Evolutionary conservation across 2,797 vertebrate species (phyloP).

Genomic region (Cirrhinus molitorella): DNA sequence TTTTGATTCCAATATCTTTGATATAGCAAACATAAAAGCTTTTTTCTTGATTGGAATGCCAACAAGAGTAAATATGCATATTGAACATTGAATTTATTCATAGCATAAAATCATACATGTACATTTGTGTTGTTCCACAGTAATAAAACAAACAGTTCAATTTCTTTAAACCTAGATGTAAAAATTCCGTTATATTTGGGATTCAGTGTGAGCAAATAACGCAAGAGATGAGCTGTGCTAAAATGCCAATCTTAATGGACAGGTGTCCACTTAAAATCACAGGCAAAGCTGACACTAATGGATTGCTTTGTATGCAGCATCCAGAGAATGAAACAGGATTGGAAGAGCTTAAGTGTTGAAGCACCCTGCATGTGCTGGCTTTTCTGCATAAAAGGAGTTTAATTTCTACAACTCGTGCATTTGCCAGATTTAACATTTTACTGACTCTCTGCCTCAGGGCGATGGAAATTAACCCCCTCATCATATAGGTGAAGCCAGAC

Average conservation of each 20-base stretch:
- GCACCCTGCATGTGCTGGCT: slow-evolving; percentile 72
- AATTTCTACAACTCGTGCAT: slow-evolving; percentile 73
- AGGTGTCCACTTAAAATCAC: slow-evolving; percentile 86
- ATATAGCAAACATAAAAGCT: background rate
- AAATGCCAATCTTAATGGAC: slow-evolving; percentile 82
- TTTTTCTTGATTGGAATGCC: background rate
- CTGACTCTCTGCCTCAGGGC: slow-evolving; percentile 63
- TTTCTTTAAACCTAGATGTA: slow-evolving; percentile 68
- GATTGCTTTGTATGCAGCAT: slow-evolving; percentile 84
- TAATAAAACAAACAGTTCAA: slow-evolving; percentile 1
- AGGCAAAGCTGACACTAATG: slow-evolving; percentile 85
- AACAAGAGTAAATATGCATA: background rate
- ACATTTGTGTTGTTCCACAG: background rate
- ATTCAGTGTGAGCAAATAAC: slow-evolving; percentile 80
- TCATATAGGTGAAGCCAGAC: slow-evolving; percentile 57
- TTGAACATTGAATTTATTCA: background rate
- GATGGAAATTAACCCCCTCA: slow-evolving; percentile 69
- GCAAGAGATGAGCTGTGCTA: slow-evolving; percentile 76
- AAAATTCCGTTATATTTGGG: slow-evolving; percentile 82
- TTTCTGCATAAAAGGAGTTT: slow-evolving; percentile 80
- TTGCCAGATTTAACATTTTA: slow-evolving; percentile 76
- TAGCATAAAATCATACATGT: background rate
- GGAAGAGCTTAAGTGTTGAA: slow-evolving; percentile 79
- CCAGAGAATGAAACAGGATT: slow-evolving; percentile 79
- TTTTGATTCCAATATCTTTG: background rate